Conservation (phyloP, 2,888 invertebrate genomes). For the Cremastinae sp. region DNA sequence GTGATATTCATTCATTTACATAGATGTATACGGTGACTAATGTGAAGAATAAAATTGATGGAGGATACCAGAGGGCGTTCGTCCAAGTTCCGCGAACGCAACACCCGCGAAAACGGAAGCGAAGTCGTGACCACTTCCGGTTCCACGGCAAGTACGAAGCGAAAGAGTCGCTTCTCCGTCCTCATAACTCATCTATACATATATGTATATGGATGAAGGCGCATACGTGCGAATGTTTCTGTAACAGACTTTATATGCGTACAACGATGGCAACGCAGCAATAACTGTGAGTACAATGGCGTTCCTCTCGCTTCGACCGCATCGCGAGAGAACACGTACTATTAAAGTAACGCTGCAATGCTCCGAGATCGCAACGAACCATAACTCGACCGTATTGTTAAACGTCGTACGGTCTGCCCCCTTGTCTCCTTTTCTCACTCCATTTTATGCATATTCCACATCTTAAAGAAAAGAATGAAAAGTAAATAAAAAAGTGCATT, state of each 20-base stretch:
- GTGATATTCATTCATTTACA: too few relatives aligned
- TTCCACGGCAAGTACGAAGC: constrained; percentile 37
- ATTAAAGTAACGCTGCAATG: constrained; percentile 39
- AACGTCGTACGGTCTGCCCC: constrained; percentile 11
- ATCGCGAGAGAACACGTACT: constrained; percentile 7
- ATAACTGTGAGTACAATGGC: neutral
- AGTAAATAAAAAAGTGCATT: too few relatives aligned
- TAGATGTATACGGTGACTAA: neutral
- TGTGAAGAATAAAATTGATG: neutral
- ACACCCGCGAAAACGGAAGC: constrained; percentile 51
- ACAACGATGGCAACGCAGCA: neutral
- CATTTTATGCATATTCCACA: constrained; percentile 1
- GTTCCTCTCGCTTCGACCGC: constrained; percentile 1
- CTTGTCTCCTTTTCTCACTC: too few relatives aligned
- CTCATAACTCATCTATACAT: neutral
- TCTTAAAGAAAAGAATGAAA: constrained; percentile 3
- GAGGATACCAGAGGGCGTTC: constrained; percentile 25
- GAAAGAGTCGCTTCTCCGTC: constrained; percentile 22
- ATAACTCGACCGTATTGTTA: constrained; percentile 45
- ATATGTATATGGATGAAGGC: neutral
- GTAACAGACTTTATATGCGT: constrained; percentile 8
- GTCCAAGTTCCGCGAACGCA: constrained; percentile 39
- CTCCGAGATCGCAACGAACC: constrained; percentile 45
- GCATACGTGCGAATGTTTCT: neutral
- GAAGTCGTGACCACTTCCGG: constrained; percentile 57